Conservation (phyloP, 2,113 vertebrate species). For the Kryptolebias marmoratus region DNA sequence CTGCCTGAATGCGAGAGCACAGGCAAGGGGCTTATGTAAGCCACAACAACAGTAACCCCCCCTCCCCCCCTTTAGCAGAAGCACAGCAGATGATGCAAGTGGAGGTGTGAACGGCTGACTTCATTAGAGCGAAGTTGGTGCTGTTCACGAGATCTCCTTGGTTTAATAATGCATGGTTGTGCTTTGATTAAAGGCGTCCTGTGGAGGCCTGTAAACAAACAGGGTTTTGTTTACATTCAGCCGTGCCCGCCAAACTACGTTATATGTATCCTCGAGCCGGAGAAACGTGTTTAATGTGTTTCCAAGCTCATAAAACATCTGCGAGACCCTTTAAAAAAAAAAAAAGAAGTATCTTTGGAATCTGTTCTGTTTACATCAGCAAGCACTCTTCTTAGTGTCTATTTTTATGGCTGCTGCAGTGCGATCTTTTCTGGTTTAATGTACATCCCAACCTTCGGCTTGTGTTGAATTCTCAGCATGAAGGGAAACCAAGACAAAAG, state of each 20-base stretch:
- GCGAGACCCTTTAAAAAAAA: slow-evolving; percentile 7
- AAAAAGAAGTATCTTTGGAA: background rate
- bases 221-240: slow-evolving; percentile 34
- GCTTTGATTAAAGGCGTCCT: slow-evolving; percentile 49
- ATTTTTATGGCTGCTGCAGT: slow-evolving; percentile 4
- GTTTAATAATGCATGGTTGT: slow-evolving; percentile 36
- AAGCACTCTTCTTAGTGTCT: background rate
- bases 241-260: slow-evolving; percentile 21
- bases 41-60: slow-evolving; percentile 29
- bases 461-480: background rate
- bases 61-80: slow-evolving; percentile 5
- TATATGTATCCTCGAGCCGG: slow-evolving; percentile 29
- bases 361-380: slow-evolving; percentile 18
- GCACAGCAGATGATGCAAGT: slow-evolving; percentile 32
- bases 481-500: background rate
- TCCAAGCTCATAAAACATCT: slow-evolving; percentile 37
- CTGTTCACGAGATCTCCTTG: slow-evolving; percentile 1
- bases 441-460: background rate
- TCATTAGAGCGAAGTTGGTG: slow-evolving; percentile 14
- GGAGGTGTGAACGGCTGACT: slow-evolving; percentile 13
- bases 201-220: slow-evolving; percentile 42
- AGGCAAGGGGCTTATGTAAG: slow-evolving; percentile 44
- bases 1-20: slow-evolving; percentile 31
- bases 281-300: slow-evolving; percentile 45
- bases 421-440: slow-evolving; percentile 12